These are phyloP conservation scores for Diachrysia chrysitis DNA, from an alignment of 2,888 invertebrate genomes.

Conservation along the genomic window DNA sequence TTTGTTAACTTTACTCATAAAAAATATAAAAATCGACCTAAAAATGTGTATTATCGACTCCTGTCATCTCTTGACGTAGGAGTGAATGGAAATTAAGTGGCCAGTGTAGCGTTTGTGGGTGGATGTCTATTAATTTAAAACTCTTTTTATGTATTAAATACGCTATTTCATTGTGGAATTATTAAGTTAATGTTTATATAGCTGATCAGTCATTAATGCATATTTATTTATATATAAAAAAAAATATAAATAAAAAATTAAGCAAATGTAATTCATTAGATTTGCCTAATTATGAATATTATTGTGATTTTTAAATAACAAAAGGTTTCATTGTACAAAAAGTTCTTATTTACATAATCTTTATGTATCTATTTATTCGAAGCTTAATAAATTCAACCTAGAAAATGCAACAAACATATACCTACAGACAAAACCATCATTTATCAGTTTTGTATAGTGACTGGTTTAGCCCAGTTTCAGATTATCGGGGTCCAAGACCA, in stretches of 20 bases:
- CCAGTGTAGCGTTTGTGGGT: slow-evolving; percentile 33
- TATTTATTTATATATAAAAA: too few relatives aligned
- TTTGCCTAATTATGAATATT: too few relatives aligned
- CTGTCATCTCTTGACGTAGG: slow-evolving; percentile 48
- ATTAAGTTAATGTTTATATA: background rate
- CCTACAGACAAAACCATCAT: too few relatives aligned
- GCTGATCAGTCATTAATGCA: background rate
- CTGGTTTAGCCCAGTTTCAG: background rate
- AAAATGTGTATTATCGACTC: slow-evolving; percentile 47
- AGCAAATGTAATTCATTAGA: too few relatives aligned
- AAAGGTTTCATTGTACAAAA: too few relatives aligned
- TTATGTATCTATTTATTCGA: too few relatives aligned
- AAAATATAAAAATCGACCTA: slow-evolving; percentile 56
- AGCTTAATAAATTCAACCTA: too few relatives aligned
- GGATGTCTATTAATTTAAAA: slow-evolving; percentile 3
- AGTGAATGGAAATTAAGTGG: slow-evolving; percentile 40
- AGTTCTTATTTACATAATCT: too few relatives aligned
- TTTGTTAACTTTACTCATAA: slow-evolving; percentile 54
- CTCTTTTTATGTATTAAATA: background rate
- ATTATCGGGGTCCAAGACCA: background rate
- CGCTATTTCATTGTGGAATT: background rate
- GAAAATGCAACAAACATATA: too few relatives aligned
- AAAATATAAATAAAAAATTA: too few relatives aligned
- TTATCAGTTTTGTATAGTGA: background rate
- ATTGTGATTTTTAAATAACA: too few relatives aligned